Base-by-base conservation (phyloP, 2,888 invertebrate species). In the Trichopoda pennipes region DNA sequence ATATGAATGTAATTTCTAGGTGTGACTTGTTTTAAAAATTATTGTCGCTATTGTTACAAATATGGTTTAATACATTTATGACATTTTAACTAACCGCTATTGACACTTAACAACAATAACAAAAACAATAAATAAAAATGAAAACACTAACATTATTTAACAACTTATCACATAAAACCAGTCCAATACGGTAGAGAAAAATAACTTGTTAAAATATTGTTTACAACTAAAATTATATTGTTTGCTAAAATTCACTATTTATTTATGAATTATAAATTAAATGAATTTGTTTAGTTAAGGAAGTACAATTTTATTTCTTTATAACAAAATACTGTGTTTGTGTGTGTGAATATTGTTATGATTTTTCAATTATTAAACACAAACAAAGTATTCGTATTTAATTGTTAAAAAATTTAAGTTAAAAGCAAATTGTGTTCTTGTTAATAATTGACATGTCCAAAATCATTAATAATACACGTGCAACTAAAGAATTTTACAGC, bases 1-100 rank as follows among this genome's bases (percentile, higher is more conserved):
- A 0, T 8, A 55, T 23, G 19, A 55, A 6, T 6, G 68, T 64
- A 78, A 69, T 74, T 81, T 78, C 74, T 81, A 60, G 77, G 81
- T 81, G 81, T 78, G 78, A 53, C n/a, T 28, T 35, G 7, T 55
- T 17, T n/a, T 2, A n/a, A 21, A 64, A 64, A 28, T 49, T 32
- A 63, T 49, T n/a, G 32, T 14, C 47, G 12, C 8, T 28, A 47
- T 47, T 47, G 47, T 47, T 47, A 47, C 8, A 47, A 19, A 12
- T 38, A 38, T 38, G 10, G 38, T 12, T 38, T 38, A 17, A 17
- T 49, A 7, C 8, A 17, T 14, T 44, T 44, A 44, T 16, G 6
- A 6, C 14, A 44, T n/a, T 44, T n/a, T 44, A 44, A 44, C 14
- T 44, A 49, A 17, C 47, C 47, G 17, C n/a, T 42, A 44, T 44